Evolutionary conservation across 2,797 vertebrate species (phyloP).

Genomic region (Semotilus atromaculatus): DNA sequence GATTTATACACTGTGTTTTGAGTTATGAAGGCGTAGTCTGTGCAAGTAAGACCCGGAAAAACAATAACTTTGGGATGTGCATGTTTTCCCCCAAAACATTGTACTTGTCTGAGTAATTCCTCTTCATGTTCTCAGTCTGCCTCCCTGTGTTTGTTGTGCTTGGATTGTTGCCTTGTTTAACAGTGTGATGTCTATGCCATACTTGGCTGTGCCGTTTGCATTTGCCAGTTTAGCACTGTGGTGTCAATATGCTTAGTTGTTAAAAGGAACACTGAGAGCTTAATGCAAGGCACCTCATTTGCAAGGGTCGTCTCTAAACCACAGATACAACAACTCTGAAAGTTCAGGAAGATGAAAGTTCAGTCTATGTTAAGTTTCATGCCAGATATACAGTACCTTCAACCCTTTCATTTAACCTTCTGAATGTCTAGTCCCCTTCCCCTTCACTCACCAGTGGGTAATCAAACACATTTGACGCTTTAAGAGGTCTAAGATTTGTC

Average conservation of each 20-base stretch:
- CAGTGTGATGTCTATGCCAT: conserved; percentile 18
- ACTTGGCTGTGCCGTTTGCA: conserved; percentile 9
- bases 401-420: background rate
- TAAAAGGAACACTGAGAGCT: conserved; percentile 31
- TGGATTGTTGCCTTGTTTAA: conserved; percentile 33
- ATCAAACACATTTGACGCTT: background rate
- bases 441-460: background rate
- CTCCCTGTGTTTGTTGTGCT: conserved; percentile 35
- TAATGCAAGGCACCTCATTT: conserved; percentile 22
- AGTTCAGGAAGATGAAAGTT: background rate
- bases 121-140: conserved; percentile 18
- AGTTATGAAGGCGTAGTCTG: conserved; percentile 6
- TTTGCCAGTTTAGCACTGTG: background rate
- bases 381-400: background rate
- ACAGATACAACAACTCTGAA: background rate
- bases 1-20: background rate
- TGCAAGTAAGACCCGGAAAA: background rate
- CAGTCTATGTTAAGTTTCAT: background rate
- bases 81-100: conserved; percentile 6
- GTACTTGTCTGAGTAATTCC: background rate
- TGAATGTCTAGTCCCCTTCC: background rate
- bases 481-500: background rate
- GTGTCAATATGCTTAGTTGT: conserved; percentile 18
- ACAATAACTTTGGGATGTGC: background rate
- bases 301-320: conserved; percentile 7